These are phyloP conservation scores for Dermatemys mawii DNA, from an alignment of 2,113 vertebrate species.

Conservation along the genomic window DNA sequence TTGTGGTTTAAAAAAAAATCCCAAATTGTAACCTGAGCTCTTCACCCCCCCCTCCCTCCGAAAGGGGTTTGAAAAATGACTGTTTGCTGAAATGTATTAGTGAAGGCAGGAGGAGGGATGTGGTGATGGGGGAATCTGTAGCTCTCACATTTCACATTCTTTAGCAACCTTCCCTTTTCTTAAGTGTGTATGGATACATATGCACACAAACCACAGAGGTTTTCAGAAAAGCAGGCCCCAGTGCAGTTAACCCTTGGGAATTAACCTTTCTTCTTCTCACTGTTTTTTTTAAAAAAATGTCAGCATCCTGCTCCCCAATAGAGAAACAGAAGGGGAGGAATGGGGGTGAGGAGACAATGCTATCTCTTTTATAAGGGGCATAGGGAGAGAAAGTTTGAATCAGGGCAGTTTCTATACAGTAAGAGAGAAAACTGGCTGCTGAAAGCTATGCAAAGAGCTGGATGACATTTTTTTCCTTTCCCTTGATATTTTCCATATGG, in stretches of 20 bases:
- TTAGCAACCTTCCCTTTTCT: neutral
- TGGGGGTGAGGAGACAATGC: neutral
- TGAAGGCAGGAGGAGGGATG: neutral
- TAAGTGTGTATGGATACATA: neutral
- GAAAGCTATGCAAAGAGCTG: neutral
- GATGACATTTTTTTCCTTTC: neutral
- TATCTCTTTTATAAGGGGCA: neutral
- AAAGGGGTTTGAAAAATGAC: neutral
- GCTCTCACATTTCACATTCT: neutral
- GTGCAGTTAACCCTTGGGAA: neutral
- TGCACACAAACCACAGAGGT: neutral
- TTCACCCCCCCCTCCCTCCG: neutral
- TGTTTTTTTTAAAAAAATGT: neutral
- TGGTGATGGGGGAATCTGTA: neutral
- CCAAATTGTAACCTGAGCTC: neutral
- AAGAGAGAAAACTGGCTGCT: neutral
- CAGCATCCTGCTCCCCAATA: too few species aligned
- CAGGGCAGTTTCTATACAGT: neutral
- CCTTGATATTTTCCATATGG: neutral
- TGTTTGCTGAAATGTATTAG: neutral
- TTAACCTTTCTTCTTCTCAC: neutral
- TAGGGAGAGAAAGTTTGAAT: neutral
- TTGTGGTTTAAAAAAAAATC: neutral
- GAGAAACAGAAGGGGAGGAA: too few species aligned
- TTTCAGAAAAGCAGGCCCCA: neutral